Conservation (phyloP, 2,888 invertebrate species). For the Belgica antarctica region DNA sequence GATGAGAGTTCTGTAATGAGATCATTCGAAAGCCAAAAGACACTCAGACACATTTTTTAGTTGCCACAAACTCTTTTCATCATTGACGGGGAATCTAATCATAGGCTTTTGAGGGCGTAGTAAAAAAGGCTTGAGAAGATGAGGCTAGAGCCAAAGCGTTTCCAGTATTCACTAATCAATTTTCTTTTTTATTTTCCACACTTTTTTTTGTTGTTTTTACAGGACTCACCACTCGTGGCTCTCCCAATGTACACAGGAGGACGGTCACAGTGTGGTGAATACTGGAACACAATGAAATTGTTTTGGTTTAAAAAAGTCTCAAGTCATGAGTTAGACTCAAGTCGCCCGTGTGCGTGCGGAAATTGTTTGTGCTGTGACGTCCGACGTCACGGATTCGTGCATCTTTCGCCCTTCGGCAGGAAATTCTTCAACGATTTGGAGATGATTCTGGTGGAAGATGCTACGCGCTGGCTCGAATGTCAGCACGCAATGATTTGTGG, state of each 20-base stretch:
- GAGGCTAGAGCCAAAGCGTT: not conserved
- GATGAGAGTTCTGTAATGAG: constrained; percentile 3
- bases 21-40: no score
- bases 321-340: no score
- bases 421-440: constrained; percentile 17
- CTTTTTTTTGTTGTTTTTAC: constrained; percentile 38
- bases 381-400: no score
- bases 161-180: constrained; percentile 38
- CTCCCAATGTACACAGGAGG: constrained; percentile 23
- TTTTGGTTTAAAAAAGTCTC: not conserved
- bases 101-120: no score
- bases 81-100: no score
- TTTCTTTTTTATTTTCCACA: constrained; percentile 27
- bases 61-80: not conserved
- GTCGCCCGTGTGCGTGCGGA: not conserved
- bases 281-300: constrained; percentile 16
- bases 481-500: constrained; percentile 39
- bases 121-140: not conserved
- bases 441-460: constrained; percentile 22
- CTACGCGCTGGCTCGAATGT: constrained; percentile 19
- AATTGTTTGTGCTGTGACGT: no score
- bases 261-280: constrained; percentile 24
- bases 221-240: constrained; percentile 26
- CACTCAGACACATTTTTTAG: not conserved
- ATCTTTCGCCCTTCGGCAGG: not conserved